A percentile compares a stretch with the other conserved stretches of the same genome.
phyloP scores from a whole-genome alignment of 1,140 invertebrate species.

The Eupristina koningsbergeri region DNA sequence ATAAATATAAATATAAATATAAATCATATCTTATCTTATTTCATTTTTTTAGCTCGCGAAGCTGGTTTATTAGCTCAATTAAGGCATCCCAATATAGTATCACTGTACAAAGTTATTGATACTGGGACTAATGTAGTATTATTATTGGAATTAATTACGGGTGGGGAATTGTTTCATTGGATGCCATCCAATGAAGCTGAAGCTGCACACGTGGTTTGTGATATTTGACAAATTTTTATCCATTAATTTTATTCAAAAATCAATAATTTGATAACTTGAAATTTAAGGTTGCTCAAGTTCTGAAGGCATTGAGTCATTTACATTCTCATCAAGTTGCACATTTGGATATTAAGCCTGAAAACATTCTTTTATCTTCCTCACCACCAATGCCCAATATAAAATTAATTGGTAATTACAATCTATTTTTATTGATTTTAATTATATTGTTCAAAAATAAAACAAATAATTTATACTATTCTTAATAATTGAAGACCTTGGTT shows the following conservation, averaged over 20 bases:
- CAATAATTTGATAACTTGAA: conserved; percentile 22
- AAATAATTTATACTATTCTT: conserved; percentile 24
- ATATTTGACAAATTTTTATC: conserved; percentile 35
- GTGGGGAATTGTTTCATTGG: conserved; percentile 78
- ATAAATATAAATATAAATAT: background rate
- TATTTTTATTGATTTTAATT: background rate
- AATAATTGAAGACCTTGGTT: conserved; percentile 76
- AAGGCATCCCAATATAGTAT: conserved; percentile 77
- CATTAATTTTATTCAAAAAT: background rate
- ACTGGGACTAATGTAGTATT: conserved; percentile 78
- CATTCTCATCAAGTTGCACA: conserved; percentile 81
- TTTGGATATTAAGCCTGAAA: conserved; percentile 81
- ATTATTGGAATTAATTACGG: conserved; percentile 78
- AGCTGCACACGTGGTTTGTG: conserved; percentile 75
- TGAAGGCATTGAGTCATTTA: conserved; percentile 80
- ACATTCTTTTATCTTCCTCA: conserved; percentile 76
- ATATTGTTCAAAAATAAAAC: conserved; percentile 15
- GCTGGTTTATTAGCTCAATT: conserved; percentile 77
- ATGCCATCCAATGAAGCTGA: conserved; percentile 79
- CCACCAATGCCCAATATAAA: conserved; percentile 76
- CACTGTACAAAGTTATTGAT: conserved; percentile 79
- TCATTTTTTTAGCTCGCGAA: conserved; percentile 72
- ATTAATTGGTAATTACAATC: conserved; percentile 68
- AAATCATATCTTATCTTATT: background rate
- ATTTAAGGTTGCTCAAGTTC: conserved; percentile 76